phyloP scores from a whole-genome alignment of 2,113 vertebrate genomes.

The Puntigrus tetrazona region DNA sequence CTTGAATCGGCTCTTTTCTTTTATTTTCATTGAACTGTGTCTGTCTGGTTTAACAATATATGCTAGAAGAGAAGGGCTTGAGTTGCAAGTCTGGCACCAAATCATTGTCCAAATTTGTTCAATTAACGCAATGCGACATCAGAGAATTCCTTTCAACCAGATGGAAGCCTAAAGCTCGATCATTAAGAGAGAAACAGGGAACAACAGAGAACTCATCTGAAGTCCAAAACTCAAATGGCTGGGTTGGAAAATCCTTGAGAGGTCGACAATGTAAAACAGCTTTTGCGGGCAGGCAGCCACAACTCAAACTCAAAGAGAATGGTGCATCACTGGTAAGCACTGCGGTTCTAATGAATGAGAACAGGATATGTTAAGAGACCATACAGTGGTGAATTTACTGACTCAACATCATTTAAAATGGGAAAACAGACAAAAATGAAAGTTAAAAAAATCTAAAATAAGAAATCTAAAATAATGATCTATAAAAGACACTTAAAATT shows the following conservation, averaged over 20 bases:
- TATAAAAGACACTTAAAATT: neutral
- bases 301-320: slow-evolving; percentile 46
- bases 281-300: slow-evolving; percentile 47
- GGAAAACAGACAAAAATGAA: neutral
- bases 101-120: slow-evolving; percentile 54
- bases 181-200: slow-evolving; percentile 60
- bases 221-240: slow-evolving; percentile 59
- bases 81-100: slow-evolving; percentile 47
- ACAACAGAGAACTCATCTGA: slow-evolving; percentile 57
- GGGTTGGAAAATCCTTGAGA: slow-evolving; percentile 59
- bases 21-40: neutral
- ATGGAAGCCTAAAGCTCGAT: slow-evolving; percentile 63
- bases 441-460: neutral
- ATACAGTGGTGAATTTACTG: slow-evolving; percentile 42
- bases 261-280: slow-evolving; percentile 65
- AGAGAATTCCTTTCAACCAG: slow-evolving; percentile 63
- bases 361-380: slow-evolving; percentile 28
- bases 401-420: slow-evolving; percentile 50
- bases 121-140: slow-evolving; percentile 55
- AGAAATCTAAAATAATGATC: neutral
- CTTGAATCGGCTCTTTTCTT: neutral
- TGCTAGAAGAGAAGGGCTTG: slow-evolving; percentile 32
- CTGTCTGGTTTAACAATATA: neutral
- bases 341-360: slow-evolving; percentile 34
- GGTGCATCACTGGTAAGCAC: slow-evolving; percentile 41